Conservation (phyloP, 2,113 vertebrate species). For the Ailurus styani region DNA sequence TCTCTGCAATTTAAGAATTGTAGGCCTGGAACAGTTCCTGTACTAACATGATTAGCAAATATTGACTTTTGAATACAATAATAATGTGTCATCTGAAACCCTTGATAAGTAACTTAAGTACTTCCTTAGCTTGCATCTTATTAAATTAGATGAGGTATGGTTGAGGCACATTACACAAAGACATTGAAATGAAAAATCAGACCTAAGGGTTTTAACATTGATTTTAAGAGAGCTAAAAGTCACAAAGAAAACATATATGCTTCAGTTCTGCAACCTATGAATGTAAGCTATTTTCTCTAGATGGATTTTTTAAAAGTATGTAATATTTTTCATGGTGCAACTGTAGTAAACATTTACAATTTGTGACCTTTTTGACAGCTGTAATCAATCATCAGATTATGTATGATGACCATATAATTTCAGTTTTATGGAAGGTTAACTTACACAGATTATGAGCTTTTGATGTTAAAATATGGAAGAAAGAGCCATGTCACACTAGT, state of each 20-base stretch:
- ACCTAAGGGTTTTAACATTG: conserved; percentile 84
- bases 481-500: conserved; percentile 62
- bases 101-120: conserved; percentile 88
- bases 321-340: conserved; percentile 66
- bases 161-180: conserved; percentile 78
- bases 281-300: conserved; percentile 62
- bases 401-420: conserved; percentile 78
- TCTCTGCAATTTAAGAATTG: conserved; percentile 82
- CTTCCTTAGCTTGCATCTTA: conserved; percentile 86
- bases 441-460: conserved; percentile 78
- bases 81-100: conserved; percentile 87
- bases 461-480: conserved; percentile 76
- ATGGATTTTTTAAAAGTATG: conserved; percentile 30
- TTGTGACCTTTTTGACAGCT: conserved; percentile 72
- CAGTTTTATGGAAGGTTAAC: conserved; percentile 82
- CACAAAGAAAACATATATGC: conserved; percentile 60
- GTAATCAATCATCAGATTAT: conserved; percentile 82
- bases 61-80: conserved; percentile 87
- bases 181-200: conserved; percentile 80
- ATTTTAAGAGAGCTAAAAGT: conserved; percentile 77
- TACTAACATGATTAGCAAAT: conserved; percentile 88
- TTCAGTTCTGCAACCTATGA: conserved; percentile 46
- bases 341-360: conserved; percentile 71
- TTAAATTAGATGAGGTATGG: conserved; percentile 83
- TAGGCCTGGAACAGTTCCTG: conserved; percentile 84